Percentiles rank a stretch among this genome's conserved stretches.
Evolutionary conservation across 2,113 vertebrate species (phyloP).

Genomic region (Dasyurus viverrinus): DNA sequence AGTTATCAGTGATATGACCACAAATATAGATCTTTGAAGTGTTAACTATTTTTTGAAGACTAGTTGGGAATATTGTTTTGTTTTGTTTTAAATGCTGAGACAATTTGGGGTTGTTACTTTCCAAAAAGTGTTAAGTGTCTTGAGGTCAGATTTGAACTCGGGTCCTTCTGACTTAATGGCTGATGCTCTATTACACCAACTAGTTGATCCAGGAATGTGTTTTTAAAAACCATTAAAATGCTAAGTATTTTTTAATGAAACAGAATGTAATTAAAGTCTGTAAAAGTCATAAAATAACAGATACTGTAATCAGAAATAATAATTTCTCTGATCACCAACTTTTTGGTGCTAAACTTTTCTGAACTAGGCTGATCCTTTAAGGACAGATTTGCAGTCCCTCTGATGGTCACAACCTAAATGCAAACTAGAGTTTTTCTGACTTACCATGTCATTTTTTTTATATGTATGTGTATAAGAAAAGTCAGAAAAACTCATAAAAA

Average conservation of each 20-base stretch:
- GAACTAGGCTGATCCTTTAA: not conserved
- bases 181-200: too few species aligned
- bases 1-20: not conserved
- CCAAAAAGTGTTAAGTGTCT: too few species aligned
- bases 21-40: conserved; percentile 21
- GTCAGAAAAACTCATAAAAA: too few species aligned
- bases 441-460: not conserved
- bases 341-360: not conserved
- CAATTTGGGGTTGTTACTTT: too few species aligned
- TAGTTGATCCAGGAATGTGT: not conserved
- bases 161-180: too few species aligned
- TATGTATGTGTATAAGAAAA: too few species aligned
- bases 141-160: too few species aligned
- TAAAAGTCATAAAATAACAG: not conserved
- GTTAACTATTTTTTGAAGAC: conserved; percentile 5
- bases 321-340: not conserved
- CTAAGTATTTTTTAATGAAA: not conserved
- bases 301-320: not conserved
- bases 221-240: not conserved
- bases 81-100: not conserved
- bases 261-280: too few species aligned
- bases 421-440: not conserved
- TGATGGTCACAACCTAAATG: not conserved
- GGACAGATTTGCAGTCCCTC: not conserved
- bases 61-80: not conserved